Base-by-base conservation (phyloP, 2,888 invertebrate genomes). In the Mellilla xanthometata region DNA sequence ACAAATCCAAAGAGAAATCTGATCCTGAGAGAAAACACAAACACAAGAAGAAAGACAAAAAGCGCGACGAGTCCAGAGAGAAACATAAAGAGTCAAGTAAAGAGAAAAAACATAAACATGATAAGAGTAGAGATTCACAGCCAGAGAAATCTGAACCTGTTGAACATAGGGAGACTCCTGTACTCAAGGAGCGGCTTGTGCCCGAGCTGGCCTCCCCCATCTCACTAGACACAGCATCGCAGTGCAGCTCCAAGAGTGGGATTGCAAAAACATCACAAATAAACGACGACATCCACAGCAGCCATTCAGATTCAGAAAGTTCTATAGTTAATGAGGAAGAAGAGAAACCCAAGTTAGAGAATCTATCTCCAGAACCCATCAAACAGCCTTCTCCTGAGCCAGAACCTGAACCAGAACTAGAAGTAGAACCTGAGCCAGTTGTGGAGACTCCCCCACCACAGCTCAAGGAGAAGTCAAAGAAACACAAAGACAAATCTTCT, bases 21-120 rank as follows among this genome's bases (percentile, higher is more conserved):
- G 86, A 90, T 44, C 72, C 80, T 32, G 91, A 91, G 64, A 85
- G 89, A 52, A 91, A 91, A 59, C 91, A 92, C 55, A 93, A 92
- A 66, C 92, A 92, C 56, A 93, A 92, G 78, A 92, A 92, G 70
- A 92, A 92, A 70, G 92, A 93, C 54, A 94, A 93, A 62, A 94
- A 92, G 65, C 90, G 91, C 40, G 90, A 92, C 65, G 93, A 93
- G 56, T 85, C 86, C 10, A 91, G 91, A 60, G 93, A 93, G 32
- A 92, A 91, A 62, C 93, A 93, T 32, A 91, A 92, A 58, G 93
- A 92, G 19, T 76, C 80, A 1, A 82, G 58, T 60, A 90, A 89
- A 67, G 87, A 89, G 49, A 90, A 87, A 61, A 90, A 88, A 67
- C 87, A 87, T 49, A 91, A 91, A 69, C 91, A 91, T 74, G 92